Evolutionary conservation across 2,888 invertebrate genomes (phyloP).

Genomic region (Coleophora flavipennella): DNA sequence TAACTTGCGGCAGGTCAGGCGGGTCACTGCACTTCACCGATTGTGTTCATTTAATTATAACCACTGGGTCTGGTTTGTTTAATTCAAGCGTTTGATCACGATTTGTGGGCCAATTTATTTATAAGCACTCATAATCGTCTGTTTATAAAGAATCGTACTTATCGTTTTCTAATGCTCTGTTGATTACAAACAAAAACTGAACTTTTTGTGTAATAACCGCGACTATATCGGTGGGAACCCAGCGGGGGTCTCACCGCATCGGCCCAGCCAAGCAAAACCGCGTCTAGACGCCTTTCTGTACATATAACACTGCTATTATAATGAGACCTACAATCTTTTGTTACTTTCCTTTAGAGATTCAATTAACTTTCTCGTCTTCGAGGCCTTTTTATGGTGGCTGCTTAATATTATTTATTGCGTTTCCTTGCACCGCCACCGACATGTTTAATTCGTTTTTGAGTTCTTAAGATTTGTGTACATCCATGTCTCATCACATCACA

Average conservation of each 20-base stretch:
- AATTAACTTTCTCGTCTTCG: constrained; percentile 16
- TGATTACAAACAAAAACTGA: constrained; percentile 31
- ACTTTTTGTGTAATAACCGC: constrained; percentile 35
- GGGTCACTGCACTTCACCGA: constrained; percentile 45
- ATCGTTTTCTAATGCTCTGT: constrained; percentile 27
- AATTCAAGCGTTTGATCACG: too few relatives aligned
- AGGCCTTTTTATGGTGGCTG: constrained; percentile 29
- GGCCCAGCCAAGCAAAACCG: constrained; percentile 52
- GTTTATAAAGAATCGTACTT: constrained; percentile 23
- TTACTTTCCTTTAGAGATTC: constrained; percentile 34
- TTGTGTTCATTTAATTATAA: constrained; percentile 12
- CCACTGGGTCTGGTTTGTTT: too few relatives aligned
- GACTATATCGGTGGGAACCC: constrained; percentile 53
- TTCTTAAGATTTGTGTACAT: constrained; percentile 27
- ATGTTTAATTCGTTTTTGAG: constrained; percentile 31
- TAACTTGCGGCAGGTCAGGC: constrained; percentile 56
- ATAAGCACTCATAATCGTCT: constrained; percentile 9
- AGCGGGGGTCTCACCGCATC: constrained; percentile 55
- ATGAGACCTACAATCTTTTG: constrained; percentile 35
- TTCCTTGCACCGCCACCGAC: constrained; percentile 16
- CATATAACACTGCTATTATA: constrained; percentile 41
- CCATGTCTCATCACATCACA: too few relatives aligned
- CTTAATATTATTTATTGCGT: constrained; percentile 32
- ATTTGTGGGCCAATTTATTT: too few relatives aligned
- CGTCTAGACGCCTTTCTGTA: constrained; percentile 53